Evolutionary conservation across 2,113 vertebrate genomes (phyloP).

Genomic region (Montifringilla adamsi): DNA sequence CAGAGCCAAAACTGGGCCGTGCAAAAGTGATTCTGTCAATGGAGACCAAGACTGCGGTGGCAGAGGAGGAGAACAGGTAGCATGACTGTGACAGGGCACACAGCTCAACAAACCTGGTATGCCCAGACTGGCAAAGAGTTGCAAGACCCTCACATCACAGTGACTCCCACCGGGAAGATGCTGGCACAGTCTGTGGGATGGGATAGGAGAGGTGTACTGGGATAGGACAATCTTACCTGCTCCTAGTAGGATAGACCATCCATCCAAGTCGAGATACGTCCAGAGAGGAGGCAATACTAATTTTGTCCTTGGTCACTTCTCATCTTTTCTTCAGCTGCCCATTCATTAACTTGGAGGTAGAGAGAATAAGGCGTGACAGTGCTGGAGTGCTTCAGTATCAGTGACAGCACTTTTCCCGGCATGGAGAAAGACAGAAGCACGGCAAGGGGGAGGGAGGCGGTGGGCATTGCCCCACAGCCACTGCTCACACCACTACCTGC

Average conservation of each 20-base stretch:
- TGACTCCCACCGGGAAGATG: background rate
- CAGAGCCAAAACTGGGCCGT: background rate
- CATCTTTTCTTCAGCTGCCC: background rate
- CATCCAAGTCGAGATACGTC: background rate
- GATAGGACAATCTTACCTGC: background rate
- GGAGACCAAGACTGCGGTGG: background rate
- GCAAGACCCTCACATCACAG: rapidly evolving
- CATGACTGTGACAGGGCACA: background rate
- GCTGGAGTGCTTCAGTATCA: background rate
- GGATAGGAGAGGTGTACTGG: background rate
- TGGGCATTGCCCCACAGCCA: background rate
- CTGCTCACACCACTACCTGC: background rate
- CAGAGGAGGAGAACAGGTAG: background rate
- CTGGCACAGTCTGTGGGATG: background rate
- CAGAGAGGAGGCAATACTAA: background rate
- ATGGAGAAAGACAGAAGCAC: background rate
- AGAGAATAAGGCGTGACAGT: background rate
- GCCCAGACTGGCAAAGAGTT: background rate
- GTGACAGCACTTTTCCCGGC: background rate
- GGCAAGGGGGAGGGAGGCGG: background rate
- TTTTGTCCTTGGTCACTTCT: background rate
- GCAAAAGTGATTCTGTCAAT: background rate
- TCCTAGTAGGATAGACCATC: background rate
- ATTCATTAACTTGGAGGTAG: background rate
- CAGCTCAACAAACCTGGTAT: background rate